Evolutionary conservation across 2,888 invertebrate genomes (phyloP).

Genomic region (Agonopterix heracliana): DNA sequence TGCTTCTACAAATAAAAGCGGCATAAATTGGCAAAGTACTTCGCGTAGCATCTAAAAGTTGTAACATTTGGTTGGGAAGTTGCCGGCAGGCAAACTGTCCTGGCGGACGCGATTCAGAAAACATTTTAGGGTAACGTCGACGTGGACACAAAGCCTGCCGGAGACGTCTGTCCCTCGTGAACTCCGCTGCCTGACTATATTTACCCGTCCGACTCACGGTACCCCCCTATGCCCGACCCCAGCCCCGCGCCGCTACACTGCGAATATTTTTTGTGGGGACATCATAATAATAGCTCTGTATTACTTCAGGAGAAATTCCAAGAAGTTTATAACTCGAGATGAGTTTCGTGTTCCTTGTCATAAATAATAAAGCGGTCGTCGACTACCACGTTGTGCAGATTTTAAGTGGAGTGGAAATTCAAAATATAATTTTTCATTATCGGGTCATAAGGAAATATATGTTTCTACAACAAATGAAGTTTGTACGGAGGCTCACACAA

Average conservation of each 20-base stretch:
- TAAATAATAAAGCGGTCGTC: constrained; percentile 76
- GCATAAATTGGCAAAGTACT: too few relatives aligned
- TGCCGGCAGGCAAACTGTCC: constrained; percentile 8
- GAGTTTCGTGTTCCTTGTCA: constrained; percentile 77
- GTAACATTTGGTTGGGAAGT: constrained; percentile 8
- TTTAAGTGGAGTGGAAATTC: constrained; percentile 71
- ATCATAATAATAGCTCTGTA: constrained; percentile 76
- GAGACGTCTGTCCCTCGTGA: constrained; percentile 34
- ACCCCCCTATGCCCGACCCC: constrained; percentile 37
- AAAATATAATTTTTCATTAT: constrained; percentile 67
- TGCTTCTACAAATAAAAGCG: too few relatives aligned
- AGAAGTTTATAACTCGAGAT: constrained; percentile 77
- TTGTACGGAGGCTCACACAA: background rate
- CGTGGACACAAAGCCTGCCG: constrained; percentile 17
- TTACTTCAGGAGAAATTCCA: constrained; percentile 77
- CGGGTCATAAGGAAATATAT: constrained; percentile 45
- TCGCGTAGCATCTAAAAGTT: too few relatives aligned
- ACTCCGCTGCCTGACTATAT: constrained; percentile 35
- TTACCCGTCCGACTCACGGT: constrained; percentile 14
- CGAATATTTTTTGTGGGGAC: constrained; percentile 74
- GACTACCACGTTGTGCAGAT: constrained; percentile 72
- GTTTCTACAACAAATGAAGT: constrained; percentile 50
- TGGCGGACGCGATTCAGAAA: constrained; percentile 16
- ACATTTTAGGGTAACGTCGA: constrained; percentile 18
- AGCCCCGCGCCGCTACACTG: constrained; percentile 37